Base-by-base conservation (phyloP, 92 coral and sea anemone species). In the Phenganax subtilis region DNA sequence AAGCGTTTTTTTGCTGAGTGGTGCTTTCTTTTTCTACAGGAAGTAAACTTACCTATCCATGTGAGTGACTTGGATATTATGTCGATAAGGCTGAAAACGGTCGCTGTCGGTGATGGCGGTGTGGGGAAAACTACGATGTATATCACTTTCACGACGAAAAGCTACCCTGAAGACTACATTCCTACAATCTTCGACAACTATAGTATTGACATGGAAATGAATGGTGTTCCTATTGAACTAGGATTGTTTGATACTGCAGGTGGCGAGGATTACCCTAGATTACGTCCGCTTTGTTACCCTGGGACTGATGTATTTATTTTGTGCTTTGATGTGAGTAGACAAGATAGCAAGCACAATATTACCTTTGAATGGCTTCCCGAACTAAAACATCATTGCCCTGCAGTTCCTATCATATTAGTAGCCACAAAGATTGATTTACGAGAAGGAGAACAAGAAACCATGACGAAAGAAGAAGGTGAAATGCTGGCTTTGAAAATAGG, bases 141-240 rank as follows among this genome's bases (percentile, higher is more conserved):
- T 20, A 67, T 67, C 31, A 31, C 72, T 67, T 31, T 14, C 12
- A 27, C 72, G 3, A 67, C 0, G 3, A 27, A 67, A 12, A 20
- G 12, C 2, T 67, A 20, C 51, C 72, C 31, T 31, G 31, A 15
- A 10, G 51, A 27, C 3, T 67, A 67, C 25, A 67, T 67, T 67
- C 72, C 72, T 14, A 67, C 72, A 20, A 10, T 27, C 51, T 67
- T 67, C 72, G 72, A 67, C 51, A 67, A 67, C 25, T 67, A 67
- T 67, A 10, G 12, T 12, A 11, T 15, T 10, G 31, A 15, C 17
- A 14, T 10, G n/a, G 51, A 67, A 15, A 10, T 67, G 72, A 20
- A 67, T 67, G 72, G 72, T 67, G 31, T 27, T 20, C 15, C 12
- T 12, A 8, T 57, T 11, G 12, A 11, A 8, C 8, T 57, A n/a